These are phyloP conservation scores for Miltochrista miniata DNA, from an alignment of 2,888 invertebrate genomes.

Conservation along the genomic window DNA sequence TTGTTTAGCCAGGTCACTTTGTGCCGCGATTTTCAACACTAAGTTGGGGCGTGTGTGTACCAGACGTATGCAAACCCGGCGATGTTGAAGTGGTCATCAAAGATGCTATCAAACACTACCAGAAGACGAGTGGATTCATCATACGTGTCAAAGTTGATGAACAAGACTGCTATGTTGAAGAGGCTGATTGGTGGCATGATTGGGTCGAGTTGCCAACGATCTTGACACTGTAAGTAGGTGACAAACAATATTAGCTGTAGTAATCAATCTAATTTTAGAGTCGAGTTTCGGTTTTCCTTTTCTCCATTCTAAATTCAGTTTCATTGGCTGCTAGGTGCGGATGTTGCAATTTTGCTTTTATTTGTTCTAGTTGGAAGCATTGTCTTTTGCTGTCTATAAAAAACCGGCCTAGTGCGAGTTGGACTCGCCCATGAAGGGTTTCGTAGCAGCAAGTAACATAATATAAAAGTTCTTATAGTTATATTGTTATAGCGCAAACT, in stretches of 20 bases:
- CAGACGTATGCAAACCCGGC: conserved; percentile 84
- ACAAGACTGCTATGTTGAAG: conserved; percentile 84
- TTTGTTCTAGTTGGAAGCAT: no score
- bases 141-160: conserved; percentile 85
- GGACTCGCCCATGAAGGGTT: no score
- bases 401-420: no score
- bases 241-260: neutral
- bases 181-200: conserved; percentile 63
- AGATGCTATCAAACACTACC: conserved; percentile 83
- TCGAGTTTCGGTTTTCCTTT: no score
- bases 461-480: no score
- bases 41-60: conserved; percentile 89
- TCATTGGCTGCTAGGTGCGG: no score
- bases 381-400: no score
- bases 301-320: no score
- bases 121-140: conserved; percentile 83
- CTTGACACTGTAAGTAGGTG: conserved; percentile 66
- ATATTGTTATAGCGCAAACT: no score
- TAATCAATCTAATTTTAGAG: no score
- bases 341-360: no score
- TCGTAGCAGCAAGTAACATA: no score
- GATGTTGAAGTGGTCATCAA: conserved; percentile 84
- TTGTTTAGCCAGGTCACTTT: conserved; percentile 88
- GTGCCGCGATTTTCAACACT: conserved; percentile 87
- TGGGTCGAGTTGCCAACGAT: conserved; percentile 69